phyloP scores from a whole-genome alignment of 2,888 invertebrate genomes.

The Drosophila picticornis region DNA sequence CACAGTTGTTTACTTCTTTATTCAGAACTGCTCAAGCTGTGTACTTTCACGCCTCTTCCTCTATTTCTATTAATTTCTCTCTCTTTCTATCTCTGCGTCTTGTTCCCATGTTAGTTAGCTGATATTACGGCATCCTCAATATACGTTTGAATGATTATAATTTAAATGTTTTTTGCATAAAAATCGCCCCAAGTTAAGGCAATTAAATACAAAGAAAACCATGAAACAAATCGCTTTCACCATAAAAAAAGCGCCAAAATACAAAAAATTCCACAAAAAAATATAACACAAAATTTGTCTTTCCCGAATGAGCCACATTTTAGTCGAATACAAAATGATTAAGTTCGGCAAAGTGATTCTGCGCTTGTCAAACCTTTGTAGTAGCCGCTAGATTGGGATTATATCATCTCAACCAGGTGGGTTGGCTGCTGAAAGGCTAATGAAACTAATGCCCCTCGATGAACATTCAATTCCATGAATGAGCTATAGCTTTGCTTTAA shows the following conservation, averaged over 20 bases:
- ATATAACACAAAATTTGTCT: constrained; percentile 4
- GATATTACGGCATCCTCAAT: constrained; percentile 43
- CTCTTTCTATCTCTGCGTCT: neutral
- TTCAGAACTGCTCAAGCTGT: constrained; percentile 37
- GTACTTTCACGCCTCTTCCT: constrained; percentile 45
- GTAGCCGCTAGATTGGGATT: constrained; percentile 26
- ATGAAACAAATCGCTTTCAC: constrained; percentile 57
- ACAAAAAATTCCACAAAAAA: constrained; percentile 11
- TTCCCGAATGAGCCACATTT: constrained; percentile 33
- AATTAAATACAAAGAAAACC: constrained; percentile 51
- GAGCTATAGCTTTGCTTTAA: constrained; percentile 26
- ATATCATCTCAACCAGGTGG: constrained; percentile 36
- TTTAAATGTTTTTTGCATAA: constrained; percentile 65
- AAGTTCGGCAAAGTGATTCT: constrained; percentile 23
- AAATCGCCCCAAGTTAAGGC: constrained; percentile 31
- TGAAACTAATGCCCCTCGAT: constrained; percentile 28
- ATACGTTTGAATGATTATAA: constrained; percentile 41
- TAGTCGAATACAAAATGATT: constrained; percentile 37
- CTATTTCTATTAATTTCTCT: neutral
- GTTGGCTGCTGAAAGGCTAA: constrained; percentile 4
- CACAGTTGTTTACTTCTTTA: constrained; percentile 36
- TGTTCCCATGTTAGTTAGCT: constrained; percentile 14
- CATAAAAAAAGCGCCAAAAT: constrained; percentile 65
- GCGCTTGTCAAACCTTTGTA: constrained; percentile 18
- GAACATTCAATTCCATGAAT: constrained; percentile 39